Evolutionary conservation across 1,140 invertebrate species (phyloP).

Genomic region (Cotesia typhae): DNA sequence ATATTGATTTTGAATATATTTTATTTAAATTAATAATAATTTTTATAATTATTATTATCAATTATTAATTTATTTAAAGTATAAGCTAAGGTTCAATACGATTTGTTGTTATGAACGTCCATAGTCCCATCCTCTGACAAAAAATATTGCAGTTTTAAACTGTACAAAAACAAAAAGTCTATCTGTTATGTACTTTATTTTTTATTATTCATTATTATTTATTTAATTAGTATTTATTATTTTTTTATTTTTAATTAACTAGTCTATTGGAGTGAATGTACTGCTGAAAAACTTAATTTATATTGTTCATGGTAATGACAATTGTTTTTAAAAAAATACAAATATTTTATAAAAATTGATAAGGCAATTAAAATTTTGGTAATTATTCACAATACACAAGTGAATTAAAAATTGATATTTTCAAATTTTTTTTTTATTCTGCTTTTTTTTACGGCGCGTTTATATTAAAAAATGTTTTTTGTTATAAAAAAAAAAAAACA

Average conservation of each 20-base stretch:
- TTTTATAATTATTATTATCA: conserved; percentile 2
- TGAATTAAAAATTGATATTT: too few relatives aligned
- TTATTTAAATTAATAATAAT: conserved; percentile 17
- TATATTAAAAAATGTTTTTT: too few relatives aligned
- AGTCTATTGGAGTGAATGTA: conserved; percentile 4
- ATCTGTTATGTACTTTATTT: conserved; percentile 49
- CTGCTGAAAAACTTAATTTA: neutral
- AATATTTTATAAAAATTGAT: too few relatives aligned
- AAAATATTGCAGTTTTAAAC: conserved; percentile 62
- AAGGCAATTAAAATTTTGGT: conserved; percentile 28
- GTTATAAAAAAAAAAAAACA: too few relatives aligned
- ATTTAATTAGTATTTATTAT: conserved; percentile 51
- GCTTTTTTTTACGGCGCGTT: too few relatives aligned
- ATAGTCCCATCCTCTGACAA: conserved; percentile 64
- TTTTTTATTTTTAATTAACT: conserved; percentile 21
- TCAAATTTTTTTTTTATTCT: too few relatives aligned
- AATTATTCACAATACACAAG: too few relatives aligned
- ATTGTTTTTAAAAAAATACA: too few relatives aligned
- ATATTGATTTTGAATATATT: conserved; percentile 10
- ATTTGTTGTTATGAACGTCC: conserved; percentile 54
- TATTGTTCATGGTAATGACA: neutral
- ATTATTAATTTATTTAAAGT: conserved; percentile 51
- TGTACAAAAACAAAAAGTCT: conserved; percentile 52
- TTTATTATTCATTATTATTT: conserved; percentile 52
- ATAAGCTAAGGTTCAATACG: conserved; percentile 52